Percentiles rank a stretch among this genome's conserved stretches.
phyloP scores from a whole-genome alignment of 2,113 vertebrate species.

The Mastomys coucha region DNA sequence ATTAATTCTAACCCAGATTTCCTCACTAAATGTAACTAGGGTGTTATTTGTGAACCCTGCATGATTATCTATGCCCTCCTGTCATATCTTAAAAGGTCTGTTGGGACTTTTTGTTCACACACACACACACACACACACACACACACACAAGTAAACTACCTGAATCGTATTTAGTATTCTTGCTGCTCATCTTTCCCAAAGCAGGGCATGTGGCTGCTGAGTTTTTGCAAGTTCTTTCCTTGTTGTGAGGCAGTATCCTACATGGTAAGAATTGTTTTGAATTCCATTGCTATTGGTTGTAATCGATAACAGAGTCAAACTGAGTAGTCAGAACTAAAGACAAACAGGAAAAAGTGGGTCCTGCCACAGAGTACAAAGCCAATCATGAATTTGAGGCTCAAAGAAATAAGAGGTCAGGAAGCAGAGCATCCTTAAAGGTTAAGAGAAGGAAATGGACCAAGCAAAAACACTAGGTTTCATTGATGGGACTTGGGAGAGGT shows the following conservation, averaged over 20 bases:
- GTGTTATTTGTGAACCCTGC: neutral
- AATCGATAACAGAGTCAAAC: neutral
- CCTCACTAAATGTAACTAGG: conserved; percentile 14
- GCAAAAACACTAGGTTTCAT: neutral
- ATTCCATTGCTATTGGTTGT: neutral
- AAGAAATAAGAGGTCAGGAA: neutral
- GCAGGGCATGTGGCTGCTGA: neutral
- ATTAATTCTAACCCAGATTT: conserved; percentile 53
- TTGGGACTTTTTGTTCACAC: neutral
- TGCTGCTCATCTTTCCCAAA: neutral
- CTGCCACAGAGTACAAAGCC: conserved; percentile 11
- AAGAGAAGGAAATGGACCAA: neutral
- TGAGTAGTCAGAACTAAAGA: neutral
- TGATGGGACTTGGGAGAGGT: neutral
- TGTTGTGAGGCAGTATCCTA: neutral
- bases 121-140: no score
- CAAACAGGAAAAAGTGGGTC: neutral
- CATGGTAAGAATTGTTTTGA: neutral
- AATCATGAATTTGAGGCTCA: neutral
- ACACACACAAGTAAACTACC: neutral
- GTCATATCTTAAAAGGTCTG: neutral
- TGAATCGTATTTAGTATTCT: neutral
- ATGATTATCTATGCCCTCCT: neutral
- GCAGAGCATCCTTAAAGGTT: neutral
- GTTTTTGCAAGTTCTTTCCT: neutral